These are phyloP conservation scores for Melopsittacus undulatus DNA, from an alignment of 2,797 vertebrate genomes.

Conservation along the genomic window DNA sequence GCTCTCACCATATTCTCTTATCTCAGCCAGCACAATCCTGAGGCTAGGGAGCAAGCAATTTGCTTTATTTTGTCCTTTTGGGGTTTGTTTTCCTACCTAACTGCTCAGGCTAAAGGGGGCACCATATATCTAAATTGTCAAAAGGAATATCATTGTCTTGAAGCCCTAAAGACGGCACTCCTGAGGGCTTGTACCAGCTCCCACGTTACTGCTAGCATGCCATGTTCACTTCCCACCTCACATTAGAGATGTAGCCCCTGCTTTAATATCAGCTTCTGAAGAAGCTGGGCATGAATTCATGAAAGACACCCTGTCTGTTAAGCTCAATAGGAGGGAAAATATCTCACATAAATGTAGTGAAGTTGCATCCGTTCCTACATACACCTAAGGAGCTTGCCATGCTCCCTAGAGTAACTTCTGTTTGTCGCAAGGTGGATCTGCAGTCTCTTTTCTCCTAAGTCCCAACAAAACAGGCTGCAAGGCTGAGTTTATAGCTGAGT, in stretches of 20 bases:
- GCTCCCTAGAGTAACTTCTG: not conserved
- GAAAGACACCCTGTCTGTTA: not conserved
- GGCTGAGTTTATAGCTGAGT: conserved; percentile 45
- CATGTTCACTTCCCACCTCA: not conserved
- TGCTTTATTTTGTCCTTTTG: not conserved
- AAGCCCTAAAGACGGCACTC: not conserved
- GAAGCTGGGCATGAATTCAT: not conserved
- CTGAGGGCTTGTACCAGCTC: not conserved
- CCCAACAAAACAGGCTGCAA: not conserved
- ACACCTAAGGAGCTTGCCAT: not conserved
- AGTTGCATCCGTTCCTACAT: not conserved
- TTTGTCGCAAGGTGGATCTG: not conserved
- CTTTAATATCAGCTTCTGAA: not conserved
- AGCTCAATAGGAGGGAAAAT: not conserved
- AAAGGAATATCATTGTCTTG: not conserved
- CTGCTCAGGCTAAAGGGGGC: not conserved
- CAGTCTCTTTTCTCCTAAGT: not conserved
- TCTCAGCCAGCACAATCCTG: not conserved
- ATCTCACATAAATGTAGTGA: not conserved
- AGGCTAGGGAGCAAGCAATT: not conserved
- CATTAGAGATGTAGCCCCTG: not conserved
- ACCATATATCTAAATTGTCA: not conserved
- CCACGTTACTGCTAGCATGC: not conserved
- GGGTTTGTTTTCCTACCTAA: not conserved
- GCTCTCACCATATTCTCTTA: not conserved